These are phyloP conservation scores for Lacerta viridis DNA, from an alignment of 2,797 vertebrate species.

Conservation along the genomic window DNA sequence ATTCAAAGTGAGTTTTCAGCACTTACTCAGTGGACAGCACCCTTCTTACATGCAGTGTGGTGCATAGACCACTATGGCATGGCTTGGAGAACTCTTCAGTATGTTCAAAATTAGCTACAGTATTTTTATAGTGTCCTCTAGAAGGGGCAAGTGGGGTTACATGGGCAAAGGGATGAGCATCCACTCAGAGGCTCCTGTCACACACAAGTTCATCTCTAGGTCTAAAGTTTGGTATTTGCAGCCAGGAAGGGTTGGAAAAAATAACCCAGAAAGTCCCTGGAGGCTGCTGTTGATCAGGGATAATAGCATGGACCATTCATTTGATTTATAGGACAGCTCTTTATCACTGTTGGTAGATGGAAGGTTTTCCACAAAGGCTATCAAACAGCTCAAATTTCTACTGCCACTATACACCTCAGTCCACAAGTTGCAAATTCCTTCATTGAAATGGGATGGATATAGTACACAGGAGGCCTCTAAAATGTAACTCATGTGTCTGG, in stretches of 20 bases:
- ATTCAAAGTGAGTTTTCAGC: not conserved
- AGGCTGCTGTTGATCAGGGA: not conserved
- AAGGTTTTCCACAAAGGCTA: not conserved
- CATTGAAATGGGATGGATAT: not conserved
- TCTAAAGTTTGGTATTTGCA: slow-evolving; percentile 7
- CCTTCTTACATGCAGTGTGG: not conserved
- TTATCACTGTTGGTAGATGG: not conserved
- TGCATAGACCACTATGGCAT: not conserved
- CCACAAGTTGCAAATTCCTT: not conserved
- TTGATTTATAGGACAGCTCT: slow-evolving; percentile 2
- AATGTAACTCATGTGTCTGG: not conserved
- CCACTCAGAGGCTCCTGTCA: not conserved
- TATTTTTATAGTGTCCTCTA: not conserved
- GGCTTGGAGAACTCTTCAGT: not conserved
- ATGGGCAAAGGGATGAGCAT: no score
- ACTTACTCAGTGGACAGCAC: not conserved
- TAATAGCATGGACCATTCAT: not conserved
- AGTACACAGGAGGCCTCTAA: not conserved
- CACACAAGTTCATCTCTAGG: not conserved
- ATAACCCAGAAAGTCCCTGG: not conserved
- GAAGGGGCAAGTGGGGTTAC: no score
- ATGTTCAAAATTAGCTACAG: not conserved
- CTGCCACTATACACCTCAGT: not conserved
- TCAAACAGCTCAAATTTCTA: not conserved
- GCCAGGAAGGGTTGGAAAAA: not conserved